Evolutionary conservation across 2,888 invertebrate genomes (phyloP).

Genomic region (Eristalinus sepulchralis): DNA sequence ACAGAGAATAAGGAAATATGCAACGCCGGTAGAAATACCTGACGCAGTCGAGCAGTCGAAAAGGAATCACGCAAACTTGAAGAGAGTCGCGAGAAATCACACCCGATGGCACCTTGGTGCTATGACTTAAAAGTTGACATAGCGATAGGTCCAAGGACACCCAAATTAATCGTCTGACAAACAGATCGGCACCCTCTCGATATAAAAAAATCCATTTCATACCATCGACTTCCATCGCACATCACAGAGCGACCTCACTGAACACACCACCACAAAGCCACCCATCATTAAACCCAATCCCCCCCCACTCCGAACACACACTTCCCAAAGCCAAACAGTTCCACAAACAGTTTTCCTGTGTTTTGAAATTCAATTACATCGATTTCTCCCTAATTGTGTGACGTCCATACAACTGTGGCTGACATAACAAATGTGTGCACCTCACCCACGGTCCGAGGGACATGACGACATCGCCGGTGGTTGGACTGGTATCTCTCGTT

Average conservation of each 20-base stretch:
- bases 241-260: conserved; percentile 1
- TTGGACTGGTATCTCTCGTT: neutral
- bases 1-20: too few species aligned
- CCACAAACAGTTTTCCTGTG: conserved; percentile 26
- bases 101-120: too few species aligned
- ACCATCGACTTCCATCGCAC: neutral
- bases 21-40: too few species aligned
- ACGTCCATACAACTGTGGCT: conserved; percentile 30
- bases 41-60: too few species aligned
- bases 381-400: conserved; percentile 42
- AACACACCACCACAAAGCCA: too few species aligned
- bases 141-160: too few species aligned
- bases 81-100: too few species aligned
- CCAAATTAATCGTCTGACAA: too few species aligned
- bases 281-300: neutral
- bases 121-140: too few species aligned
- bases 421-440: conserved; percentile 38
- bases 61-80: too few species aligned
- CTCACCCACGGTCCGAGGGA: conserved; percentile 4
- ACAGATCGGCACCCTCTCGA: too few species aligned
- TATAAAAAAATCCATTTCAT: neutral
- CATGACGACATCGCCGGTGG: conserved; percentile 11
- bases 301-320: neutral
- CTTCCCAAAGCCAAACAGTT: neutral
- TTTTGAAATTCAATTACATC: conserved; percentile 51